phyloP scores from a whole-genome alignment of 2,113 vertebrate genomes.

The western clawed frog (Xenopus tropicalis) region UCB_Xtro_10.0 CM004444.2:146616501-146617000 shows the following conservation, averaged over 20 bases:
- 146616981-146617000: constrained; percentile 23
- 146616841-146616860: constrained; percentile 31
- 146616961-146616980: constrained; percentile 17
- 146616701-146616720: constrained; percentile 48
- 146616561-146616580: not conserved
- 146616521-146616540: not conserved
- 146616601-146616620: not conserved
- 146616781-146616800: constrained; percentile 51
- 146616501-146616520: not conserved
- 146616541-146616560: not conserved
- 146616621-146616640: constrained; percentile 9
- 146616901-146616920: constrained; percentile 11
- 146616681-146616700: constrained; percentile 41
- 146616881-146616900: constrained; percentile 10
- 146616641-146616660: constrained; percentile 11
- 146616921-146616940: constrained; percentile 2
- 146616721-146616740: constrained; percentile 50
- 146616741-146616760: constrained; percentile 49
- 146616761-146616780: constrained; percentile 48
- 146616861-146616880: constrained; percentile 25
- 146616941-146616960: constrained; percentile 12
- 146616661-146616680: constrained; percentile 46
- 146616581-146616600: not conserved
- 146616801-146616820: constrained; percentile 50
- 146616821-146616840: constrained; percentile 43